phyloP scores from a whole-genome alignment of 2,888 invertebrate genomes.

The Netelia virgata region DNA sequence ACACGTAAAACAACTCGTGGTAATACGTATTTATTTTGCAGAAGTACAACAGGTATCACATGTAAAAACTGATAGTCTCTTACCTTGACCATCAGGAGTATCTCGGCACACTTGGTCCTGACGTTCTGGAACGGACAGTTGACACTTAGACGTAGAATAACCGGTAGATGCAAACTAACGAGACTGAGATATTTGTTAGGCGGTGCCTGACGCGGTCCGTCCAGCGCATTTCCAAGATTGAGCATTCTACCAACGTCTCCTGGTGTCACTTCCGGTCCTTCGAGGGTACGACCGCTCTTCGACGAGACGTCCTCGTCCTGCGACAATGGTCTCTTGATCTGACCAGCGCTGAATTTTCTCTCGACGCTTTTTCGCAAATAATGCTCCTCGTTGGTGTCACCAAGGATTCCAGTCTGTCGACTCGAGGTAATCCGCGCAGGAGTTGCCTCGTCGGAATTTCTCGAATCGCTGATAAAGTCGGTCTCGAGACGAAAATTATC shows the following conservation, averaged over 20 bases:
- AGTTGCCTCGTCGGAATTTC: neutral
- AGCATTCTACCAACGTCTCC: conserved; percentile 84
- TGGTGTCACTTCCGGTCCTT: conserved; percentile 84
- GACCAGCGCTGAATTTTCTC: conserved; percentile 81
- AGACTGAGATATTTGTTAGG: conserved; percentile 86
- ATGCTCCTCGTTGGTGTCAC: conserved; percentile 69
- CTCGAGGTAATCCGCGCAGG: neutral
- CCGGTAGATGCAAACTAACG: conserved; percentile 86
- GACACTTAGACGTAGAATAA: conserved; percentile 87
- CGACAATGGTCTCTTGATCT: conserved; percentile 80
- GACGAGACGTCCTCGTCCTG: conserved; percentile 82
- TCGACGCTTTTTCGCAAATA: conserved; percentile 78
- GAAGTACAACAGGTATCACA: too few species aligned
- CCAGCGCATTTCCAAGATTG: conserved; percentile 83
- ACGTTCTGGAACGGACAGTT: conserved; percentile 88
- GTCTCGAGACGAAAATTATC: conserved; percentile 56
- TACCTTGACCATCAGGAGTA: conserved; percentile 87
- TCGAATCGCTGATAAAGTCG: neutral
- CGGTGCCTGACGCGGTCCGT: conserved; percentile 82
- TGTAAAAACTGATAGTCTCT: conserved; percentile 72
- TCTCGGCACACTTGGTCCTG: conserved; percentile 86
- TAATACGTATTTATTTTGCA: too few species aligned
- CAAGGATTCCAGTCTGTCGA: neutral
- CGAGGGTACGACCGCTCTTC: conserved; percentile 81
- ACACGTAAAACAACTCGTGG: too few species aligned